Percentiles rank a stretch among this genome's conserved stretches.
phyloP scores from a whole-genome alignment of 1,140 invertebrate species.

The Epicauta chinensis region DNA sequence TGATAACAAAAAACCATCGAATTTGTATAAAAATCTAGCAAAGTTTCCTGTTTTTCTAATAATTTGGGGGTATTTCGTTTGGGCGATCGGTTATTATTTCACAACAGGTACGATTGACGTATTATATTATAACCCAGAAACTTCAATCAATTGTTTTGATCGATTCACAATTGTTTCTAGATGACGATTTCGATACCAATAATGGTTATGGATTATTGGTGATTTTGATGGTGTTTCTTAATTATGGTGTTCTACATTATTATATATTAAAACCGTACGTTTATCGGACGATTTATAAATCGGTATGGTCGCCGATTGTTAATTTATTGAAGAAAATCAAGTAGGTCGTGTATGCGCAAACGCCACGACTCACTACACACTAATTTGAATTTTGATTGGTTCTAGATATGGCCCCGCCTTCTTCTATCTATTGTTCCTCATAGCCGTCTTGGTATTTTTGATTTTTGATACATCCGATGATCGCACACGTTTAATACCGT shows the following conservation, averaged over 20 bases:
- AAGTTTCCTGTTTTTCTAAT: slow-evolving; percentile 8
- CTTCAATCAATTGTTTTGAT: neutral
- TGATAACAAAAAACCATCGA: neutral
- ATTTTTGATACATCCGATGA: slow-evolving; percentile 57
- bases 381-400: slow-evolving; percentile 7
- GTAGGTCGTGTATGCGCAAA: slow-evolving; percentile 1
- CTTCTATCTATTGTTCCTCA: slow-evolving; percentile 40
- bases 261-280: slow-evolving; percentile 55
- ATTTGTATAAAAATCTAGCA: neutral
- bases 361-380: neutral
- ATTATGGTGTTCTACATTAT: slow-evolving; percentile 60
- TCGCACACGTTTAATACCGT: slow-evolving; percentile 57
- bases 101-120: slow-evolving; percentile 17
- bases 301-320: slow-evolving; percentile 34
- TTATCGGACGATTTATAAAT: slow-evolving; percentile 42
- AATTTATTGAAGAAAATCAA: slow-evolving; percentile 16
- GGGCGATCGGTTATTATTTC: slow-evolving; percentile 28
- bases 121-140: too few species aligned
- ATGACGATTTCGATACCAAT: slow-evolving; percentile 27
- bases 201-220: slow-evolving; percentile 68
- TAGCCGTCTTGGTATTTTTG: slow-evolving; percentile 51
- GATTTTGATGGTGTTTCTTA: slow-evolving; percentile 56
- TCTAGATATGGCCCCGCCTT: slow-evolving; percentile 22
- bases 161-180: slow-evolving; percentile 31
- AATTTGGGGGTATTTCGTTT: slow-evolving; percentile 22